Evolutionary conservation across 92 coral and sea anemone species (phyloP), one percentile per base, ranked within the genome.

Genomic region (Isaurus tuberculatus): DNA sequence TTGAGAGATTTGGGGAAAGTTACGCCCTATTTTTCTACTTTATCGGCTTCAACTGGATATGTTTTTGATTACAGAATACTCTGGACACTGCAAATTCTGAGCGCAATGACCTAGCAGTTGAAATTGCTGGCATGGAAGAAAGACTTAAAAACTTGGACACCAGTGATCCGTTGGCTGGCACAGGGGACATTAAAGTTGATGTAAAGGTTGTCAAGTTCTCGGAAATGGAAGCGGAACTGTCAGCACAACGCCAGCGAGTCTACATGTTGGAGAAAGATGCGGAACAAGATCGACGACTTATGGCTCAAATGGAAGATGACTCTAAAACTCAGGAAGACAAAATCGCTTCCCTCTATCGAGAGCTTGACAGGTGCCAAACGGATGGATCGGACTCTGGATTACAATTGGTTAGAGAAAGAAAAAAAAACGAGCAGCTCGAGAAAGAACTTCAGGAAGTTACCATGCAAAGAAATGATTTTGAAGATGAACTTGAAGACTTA

Each of bases 241-340:
- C 92, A 11, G 82, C 80, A 13, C 85, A 89, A 33, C 82, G 94
- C 7, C 98, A 93, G 80, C 92, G 69, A 79, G 86, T 89, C 17
- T 89, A 91, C 86, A 88, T 87, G 81, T 86, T 93, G 2, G 95
- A 93, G 49, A 89, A 85, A 58, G 93, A 93, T 30, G 90, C 90
- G 29, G 92, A 89, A 8, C 83, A 75, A 49, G 73, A 83, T 73
- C 61, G 61, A 14, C 83, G 84, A 51, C 71, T 60, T 5, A 84
- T 83, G 9, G 90, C 86, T 34, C 77, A 83, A 36, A 85, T 87
- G 51, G 68, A 87, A 65, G 90, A 92, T 67, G 93, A 93, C 28
- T 67, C 87, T 37, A 88, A 91, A 72, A 90, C 86, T 55, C 69
- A 72, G 8, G 91, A 87, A 57, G 87, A 91, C 88, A 81, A 81